phyloP scores from a whole-genome alignment of 2,113 vertebrate species.

The Asarcornis scutulata region DNA sequence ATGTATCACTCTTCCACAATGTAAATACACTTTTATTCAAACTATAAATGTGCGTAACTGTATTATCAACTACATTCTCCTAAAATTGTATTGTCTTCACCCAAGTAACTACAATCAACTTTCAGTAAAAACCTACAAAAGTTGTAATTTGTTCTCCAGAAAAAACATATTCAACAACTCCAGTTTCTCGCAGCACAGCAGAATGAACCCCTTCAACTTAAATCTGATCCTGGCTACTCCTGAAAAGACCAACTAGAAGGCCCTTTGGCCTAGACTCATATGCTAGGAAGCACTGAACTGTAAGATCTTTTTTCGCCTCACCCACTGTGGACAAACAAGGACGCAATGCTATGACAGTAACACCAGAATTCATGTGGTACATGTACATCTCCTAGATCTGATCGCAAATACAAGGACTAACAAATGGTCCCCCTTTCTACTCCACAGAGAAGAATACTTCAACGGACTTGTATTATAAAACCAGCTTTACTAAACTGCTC shows the following conservation, averaged over 20 bases:
- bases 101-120: neutral
- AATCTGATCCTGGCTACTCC: neutral
- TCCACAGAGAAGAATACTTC: neutral
- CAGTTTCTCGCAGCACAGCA: neutral
- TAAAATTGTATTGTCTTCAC: neutral
- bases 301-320: neutral
- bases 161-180: neutral
- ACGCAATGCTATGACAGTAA: fast-evolving
- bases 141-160: neutral
- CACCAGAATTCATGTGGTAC: neutral
- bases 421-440: neutral
- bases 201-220: neutral
- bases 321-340: neutral
- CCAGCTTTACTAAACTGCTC: neutral
- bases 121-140: neutral
- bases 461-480: neutral
- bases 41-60: neutral
- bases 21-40: neutral
- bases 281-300: neutral
- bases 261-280: neutral
- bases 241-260: neutral
- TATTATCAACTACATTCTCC: neutral
- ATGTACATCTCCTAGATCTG: neutral
- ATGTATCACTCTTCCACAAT: neutral
- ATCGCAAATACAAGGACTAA: neutral